These are phyloP conservation scores for Montipora foliosa DNA, from an alignment of 64 coral and sea anemone genomes.

Conservation along the genomic window DNA sequence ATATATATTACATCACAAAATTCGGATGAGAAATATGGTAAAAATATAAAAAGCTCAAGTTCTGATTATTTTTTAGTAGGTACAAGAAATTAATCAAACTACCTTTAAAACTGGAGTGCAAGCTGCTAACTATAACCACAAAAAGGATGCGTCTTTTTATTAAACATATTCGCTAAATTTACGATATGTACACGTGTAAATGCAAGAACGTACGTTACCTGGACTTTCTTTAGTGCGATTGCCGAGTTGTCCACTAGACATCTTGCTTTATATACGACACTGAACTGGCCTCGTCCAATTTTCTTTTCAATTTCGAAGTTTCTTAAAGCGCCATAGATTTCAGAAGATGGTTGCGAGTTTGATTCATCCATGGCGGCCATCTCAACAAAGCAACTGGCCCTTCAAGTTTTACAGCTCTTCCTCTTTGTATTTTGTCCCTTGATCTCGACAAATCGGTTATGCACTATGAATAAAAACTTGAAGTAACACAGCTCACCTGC, in stretches of 20 bases:
- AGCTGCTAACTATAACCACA: too few species aligned
- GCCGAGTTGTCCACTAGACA: slow-evolving; percentile 73
- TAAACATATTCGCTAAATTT: too few species aligned
- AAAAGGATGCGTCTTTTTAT: too few species aligned
- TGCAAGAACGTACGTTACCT: slow-evolving; percentile 56
- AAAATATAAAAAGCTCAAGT: too few species aligned
- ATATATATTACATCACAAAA: too few species aligned
- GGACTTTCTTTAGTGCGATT: slow-evolving; percentile 96
- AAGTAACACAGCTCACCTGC: too few species aligned
- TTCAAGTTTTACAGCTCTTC: not conserved
- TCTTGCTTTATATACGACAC: slow-evolving; percentile 92
- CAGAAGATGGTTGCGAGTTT: not conserved
- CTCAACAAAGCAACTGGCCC: not conserved
- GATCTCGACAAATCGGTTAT: not conserved
- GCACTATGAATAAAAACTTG: not conserved
- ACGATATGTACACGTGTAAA: too few species aligned
- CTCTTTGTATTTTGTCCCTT: not conserved
- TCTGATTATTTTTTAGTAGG: too few species aligned
- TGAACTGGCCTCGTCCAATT: slow-evolving; percentile 97
- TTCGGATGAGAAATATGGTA: too few species aligned
- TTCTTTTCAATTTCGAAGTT: slow-evolving; percentile 97
- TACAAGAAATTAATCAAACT: too few species aligned
- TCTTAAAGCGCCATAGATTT: not conserved
- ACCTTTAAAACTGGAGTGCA: too few species aligned
- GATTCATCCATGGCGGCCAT: slow-evolving; percentile 47